phyloP scores from a whole-genome alignment of 2,113 vertebrate genomes.

The Xiphophorus couchianus region DNA sequence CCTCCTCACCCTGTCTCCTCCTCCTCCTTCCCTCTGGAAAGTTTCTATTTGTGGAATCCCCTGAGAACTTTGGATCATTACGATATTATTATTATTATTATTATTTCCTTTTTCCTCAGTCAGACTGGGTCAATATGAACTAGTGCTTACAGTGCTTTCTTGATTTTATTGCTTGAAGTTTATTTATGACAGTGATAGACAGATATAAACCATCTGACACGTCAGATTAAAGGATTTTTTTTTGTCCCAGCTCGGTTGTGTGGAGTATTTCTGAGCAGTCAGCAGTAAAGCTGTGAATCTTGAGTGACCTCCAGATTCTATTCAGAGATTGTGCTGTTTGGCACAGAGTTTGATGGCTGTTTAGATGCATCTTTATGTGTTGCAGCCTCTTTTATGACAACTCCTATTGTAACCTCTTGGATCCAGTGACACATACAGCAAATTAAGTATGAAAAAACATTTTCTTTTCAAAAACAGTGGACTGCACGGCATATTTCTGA shows the following conservation, averaged over 20 bases:
- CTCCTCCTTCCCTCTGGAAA: conserved; percentile 22
- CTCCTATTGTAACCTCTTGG: not conserved
- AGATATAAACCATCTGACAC: not conserved
- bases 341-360: not conserved
- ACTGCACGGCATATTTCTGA: too few relatives aligned
- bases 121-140: conserved; percentile 31
- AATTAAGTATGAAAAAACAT: not conserved
- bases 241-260: not conserved
- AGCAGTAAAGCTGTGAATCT: too few relatives aligned
- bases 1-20: conserved; percentile 24
- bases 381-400: not conserved
- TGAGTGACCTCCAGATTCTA: too few relatives aligned
- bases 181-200: not conserved
- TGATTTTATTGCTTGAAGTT: not conserved
- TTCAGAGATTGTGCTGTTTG: too few relatives aligned
- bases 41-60: conserved; percentile 59
- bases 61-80: conserved; percentile 38
- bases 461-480: too few relatives aligned
- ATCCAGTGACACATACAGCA: not conserved
- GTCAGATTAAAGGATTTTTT: not conserved
- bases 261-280: not conserved
- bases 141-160: not conserved
- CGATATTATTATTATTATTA: conserved; percentile 21
- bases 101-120: conserved; percentile 34
- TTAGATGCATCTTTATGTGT: not conserved